A percentile compares a stretch with the other conserved stretches of the same genome.
Conservation (phyloP, 2,113 vertebrate species). For the Erpornis zantholeuca region DNA sequence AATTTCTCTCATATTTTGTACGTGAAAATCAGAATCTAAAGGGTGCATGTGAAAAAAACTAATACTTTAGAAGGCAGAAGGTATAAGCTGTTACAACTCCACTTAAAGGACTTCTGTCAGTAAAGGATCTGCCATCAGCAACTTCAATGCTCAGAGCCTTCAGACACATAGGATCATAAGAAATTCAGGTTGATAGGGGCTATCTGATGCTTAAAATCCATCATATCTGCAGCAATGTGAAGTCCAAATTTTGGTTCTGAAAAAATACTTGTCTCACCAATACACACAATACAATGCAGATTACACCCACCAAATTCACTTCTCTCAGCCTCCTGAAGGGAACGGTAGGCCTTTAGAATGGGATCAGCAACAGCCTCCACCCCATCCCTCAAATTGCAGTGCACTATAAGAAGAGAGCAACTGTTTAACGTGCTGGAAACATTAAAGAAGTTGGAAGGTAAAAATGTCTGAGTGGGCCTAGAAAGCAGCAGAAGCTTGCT, state of each 20-base stretch:
- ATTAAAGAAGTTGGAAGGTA: background rate
- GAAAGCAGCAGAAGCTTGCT: background rate
- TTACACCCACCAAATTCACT: background rate
- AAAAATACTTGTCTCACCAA: background rate
- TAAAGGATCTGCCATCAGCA: background rate
- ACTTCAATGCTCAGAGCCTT: background rate
- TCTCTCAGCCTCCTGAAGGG: background rate
- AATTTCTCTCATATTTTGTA: background rate
- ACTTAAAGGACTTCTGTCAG: background rate
- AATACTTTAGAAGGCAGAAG: background rate
- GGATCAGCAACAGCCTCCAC: background rate
- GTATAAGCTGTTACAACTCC: background rate
- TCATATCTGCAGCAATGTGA: background rate
- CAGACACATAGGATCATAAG: background rate
- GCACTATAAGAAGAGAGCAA: background rate
- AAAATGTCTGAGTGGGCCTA: background rate
- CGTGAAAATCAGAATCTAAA: background rate
- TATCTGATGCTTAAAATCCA: background rate
- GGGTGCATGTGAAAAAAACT: background rate
- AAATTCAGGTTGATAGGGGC: background rate
- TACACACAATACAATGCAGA: background rate
- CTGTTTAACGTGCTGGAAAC: background rate
- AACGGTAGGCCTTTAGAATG: background rate
- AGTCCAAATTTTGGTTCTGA: background rate
- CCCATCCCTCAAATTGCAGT: background rate